Evolutionary conservation across 2,797 vertebrate species (phyloP), one percentile per base, ranked within the genome.

Genomic region (Melanotaenia maccullochi): DNA sequence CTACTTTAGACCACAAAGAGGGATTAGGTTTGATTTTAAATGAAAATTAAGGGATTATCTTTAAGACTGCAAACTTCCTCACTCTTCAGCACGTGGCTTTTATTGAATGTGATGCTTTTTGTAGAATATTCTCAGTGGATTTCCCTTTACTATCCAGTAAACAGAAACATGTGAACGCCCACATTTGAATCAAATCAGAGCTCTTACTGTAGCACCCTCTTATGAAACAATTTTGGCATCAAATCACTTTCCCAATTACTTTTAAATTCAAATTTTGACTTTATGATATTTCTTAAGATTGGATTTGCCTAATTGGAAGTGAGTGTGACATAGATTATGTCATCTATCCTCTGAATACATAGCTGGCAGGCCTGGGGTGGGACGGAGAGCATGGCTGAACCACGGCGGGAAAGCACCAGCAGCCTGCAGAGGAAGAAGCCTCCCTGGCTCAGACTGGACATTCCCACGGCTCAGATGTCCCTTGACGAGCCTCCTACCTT

Each of bases 381-480:
- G 82, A 80, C 85, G 62, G 84, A 88, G 91, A 94, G 85, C 65
- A 99, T 99, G 98, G 95, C 96, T 71, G 98, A 98, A 92, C 91
- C 59, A 11, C 93, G 94, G 62, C 93, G 94, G 22, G 97, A 97
- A 89, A 97, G 96, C 93, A 96, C 96, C 0, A 99, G 97, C 95
- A 99, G 97, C 87, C 94, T 99, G 80, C 98, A 99, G 93, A 94
- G 96, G 87, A 99, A 99, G 92, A 99, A 99, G 87, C 98, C 98
- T 0, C 97, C 98, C 32, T 98, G 98, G 97, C 93, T 99, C 54
- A 95, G 94, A 82, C 93, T 99, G 90, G 97, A 99, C 92, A 99
- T 99, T 87, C 98, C 97, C 0, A 93, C 91, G 0, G 2, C 82
- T 61, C 84, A 95, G 83, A 86, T 92, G 0, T 90, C 94, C 0